Evolutionary conservation across 1,140 invertebrate genomes (phyloP), one percentile per base, ranked within the genome.

Genomic region (Dreissena polymorpha): DNA sequence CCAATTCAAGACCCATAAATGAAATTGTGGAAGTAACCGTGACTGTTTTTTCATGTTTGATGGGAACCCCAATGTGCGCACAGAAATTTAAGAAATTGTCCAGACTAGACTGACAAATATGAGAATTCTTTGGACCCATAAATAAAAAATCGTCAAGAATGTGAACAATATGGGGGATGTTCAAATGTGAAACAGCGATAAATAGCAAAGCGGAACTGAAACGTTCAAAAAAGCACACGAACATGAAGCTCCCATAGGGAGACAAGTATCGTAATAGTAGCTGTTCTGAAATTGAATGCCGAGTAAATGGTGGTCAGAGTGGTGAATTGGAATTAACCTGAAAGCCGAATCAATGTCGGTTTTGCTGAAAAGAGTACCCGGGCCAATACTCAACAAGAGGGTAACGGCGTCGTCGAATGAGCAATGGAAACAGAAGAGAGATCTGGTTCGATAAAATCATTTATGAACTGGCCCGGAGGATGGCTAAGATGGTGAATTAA

Each of bases 81-180:
- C 78, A 81, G 23, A 82, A 51, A 16, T 16, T 13, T 14, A 82
- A 16, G 76, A 83, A 85, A 3, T 18, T 57, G 1, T 75, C 12
- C 5, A 82, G 64, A 39, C 69, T 10, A 5, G 18, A 21, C 21
- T 75, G 27, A 71, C 84, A 85, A 23, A 70, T 0, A 18, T 16
- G 8, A 18, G 50, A 68, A 68, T 65, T 23, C 10, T 39, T 3
- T 8, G 70, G 78, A 27, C 65, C 71, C 2, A 85, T 10, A 49
- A 85, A 70, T 29, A 85, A 64, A 39, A n/a, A 86, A 85, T 86
- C 86, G 63, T 86, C 85, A 13, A 88, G 51, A 0, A 83, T 78
- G 57, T 82, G 84, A 12, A 80, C 65, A 50, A 85, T 73, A n/a
- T 39, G 50, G 14, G 29, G 10, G 13, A 67, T 65, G 14, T 60